Percentiles rank a stretch among this genome's conserved stretches.
Evolutionary conservation across 2,113 vertebrate species (phyloP).

Genomic region (Eulemur rufifrons): DNA sequence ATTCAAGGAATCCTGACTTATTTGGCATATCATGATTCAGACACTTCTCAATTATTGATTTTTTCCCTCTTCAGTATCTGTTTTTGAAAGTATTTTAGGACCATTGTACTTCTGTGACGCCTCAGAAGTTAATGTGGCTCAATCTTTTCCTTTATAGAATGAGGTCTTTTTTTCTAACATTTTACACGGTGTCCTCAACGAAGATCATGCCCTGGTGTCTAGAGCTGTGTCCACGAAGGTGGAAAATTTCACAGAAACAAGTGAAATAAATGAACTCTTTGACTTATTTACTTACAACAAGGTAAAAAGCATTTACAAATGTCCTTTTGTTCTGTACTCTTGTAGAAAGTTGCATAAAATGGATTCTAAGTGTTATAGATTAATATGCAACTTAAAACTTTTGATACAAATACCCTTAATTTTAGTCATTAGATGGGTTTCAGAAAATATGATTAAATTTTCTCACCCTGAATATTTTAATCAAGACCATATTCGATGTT

Average conservation of each 20-base stretch:
- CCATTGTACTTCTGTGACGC: background rate
- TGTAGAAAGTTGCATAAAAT: background rate
- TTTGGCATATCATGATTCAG: background rate
- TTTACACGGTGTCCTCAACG: conserved; percentile 68
- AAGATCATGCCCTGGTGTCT: conserved; percentile 66
- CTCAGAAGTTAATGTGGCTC: conserved; percentile 19
- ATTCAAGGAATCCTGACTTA: background rate
- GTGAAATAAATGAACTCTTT: conserved; percentile 80
- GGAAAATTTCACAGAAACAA: conserved; percentile 78
- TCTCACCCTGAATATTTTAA: background rate
- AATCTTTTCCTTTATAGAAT: conserved; percentile 81
- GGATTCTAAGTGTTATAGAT: background rate
- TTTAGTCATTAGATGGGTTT: background rate
- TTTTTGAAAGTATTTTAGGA: conserved; percentile 13
- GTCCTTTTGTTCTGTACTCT: background rate
- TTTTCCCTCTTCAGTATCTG: background rate
- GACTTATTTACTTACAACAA: conserved; percentile 83
- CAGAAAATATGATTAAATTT: conserved; percentile 2
- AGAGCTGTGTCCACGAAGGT: conserved; percentile 80
- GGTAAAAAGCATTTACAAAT: conserved; percentile 76
- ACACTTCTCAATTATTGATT: background rate
- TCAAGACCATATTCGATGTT: background rate
- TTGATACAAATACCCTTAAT: background rate
- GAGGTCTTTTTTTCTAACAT: conserved; percentile 75
- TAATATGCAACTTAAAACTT: background rate